phyloP scores from a whole-genome alignment of 2,888 invertebrate species.

The Chaitophorus viminalis region DNA sequence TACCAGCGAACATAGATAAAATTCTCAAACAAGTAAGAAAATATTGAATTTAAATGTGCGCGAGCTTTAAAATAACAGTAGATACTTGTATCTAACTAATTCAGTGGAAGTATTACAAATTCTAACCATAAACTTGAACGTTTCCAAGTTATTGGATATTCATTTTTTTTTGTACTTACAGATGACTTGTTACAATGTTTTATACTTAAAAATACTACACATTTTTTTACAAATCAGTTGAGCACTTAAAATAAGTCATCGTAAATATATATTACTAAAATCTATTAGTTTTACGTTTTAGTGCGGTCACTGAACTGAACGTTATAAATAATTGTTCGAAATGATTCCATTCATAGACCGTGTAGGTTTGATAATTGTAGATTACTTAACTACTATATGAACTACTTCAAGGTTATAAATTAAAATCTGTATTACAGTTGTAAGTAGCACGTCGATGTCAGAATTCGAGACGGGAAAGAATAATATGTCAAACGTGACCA shows the following conservation, averaged over 20 bases:
- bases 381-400: neutral
- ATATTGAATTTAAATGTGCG: slow-evolving; percentile 6
- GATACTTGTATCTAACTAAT: too few relatives aligned
- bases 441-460: neutral
- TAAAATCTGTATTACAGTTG: neutral
- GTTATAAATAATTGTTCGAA: neutral
- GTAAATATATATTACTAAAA: too few relatives aligned
- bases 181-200: neutral
- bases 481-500: neutral
- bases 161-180: neutral
- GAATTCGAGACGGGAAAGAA: neutral
- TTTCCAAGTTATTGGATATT: neutral
- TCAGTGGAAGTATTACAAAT: too few relatives aligned
- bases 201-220: neutral
- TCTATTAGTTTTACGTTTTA: neutral
- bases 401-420: neutral
- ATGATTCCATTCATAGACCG: neutral
- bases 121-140: too few relatives aligned
- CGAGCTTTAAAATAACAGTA: too few relatives aligned
- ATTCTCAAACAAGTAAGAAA: slow-evolving; percentile 71
- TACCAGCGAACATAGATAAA: slow-evolving; percentile 78
- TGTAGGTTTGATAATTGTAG: neutral
- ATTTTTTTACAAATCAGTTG: neutral
- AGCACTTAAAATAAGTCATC: neutral
- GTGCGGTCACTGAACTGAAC: neutral